Base-by-base conservation (phyloP, 2,113 vertebrate species). In the Boleophthalmus pectinirostris region DNA sequence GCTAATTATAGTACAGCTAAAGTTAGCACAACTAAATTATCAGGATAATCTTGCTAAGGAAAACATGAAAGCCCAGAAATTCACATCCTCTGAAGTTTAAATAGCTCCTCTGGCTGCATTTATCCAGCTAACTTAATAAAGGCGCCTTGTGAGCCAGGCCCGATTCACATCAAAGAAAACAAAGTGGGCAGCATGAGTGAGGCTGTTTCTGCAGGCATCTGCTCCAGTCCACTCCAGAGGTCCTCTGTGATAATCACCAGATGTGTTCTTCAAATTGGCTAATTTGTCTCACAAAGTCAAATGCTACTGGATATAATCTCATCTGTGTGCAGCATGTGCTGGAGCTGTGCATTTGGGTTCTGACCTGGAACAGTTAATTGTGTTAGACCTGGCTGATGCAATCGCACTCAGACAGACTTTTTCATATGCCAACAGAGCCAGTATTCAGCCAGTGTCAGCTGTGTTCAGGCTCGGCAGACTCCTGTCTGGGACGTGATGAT, bases 391-490 rank as follows among this genome's bases (percentile, higher is more conserved):
- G 33, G 72, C 63, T 72, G 75, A 75, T 70, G 73, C 74, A 82
- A 80, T 83, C 69, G 72, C 66, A 3, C 35, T 71, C 20, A 16
- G 78, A 77, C 75, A 57, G 71, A 73, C 75, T 83, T 80, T 75
- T 73, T 82, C 73, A 79, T 74, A 77, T 75, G 53, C 49, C 65
- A 75, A 78, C 79, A 81, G 65, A 73, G 66, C 38, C 18, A 56
- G 68, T 66, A 65, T 83, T 80, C 57, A 84, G 20, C 69, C 4
- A 70, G 85, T 70, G 69, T 81, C 82, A 79, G 79, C 78, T 87
- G 77, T 82, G 78, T 75, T 78, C 35, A 12, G 61, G 70, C 82
- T 81, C 85, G 75, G 82, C 78, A 80, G 72, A 75, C 74, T 78
- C 74, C 73, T 66, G 67, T 43, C 77, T 86, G 75, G 70, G 68